Conservation (phyloP, 2,113 vertebrate genomes). For the Columba janthina region DNA sequence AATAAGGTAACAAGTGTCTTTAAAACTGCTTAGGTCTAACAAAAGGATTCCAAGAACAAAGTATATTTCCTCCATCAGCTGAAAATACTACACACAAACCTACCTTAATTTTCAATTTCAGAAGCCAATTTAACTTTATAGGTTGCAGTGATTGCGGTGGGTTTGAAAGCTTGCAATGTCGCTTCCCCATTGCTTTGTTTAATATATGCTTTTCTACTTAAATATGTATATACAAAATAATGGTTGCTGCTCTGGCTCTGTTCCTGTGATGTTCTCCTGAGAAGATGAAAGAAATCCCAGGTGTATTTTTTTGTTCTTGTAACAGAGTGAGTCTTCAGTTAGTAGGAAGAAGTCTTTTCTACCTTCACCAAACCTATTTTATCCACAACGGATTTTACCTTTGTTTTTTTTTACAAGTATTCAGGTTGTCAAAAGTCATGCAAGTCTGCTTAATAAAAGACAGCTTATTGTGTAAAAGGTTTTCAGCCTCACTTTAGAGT, state of each 20-base stretch:
- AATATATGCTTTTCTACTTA: background rate
- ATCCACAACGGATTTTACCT: background rate
- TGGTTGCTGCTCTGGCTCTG: background rate
- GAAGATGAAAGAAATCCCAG: slow-evolving; percentile 7
- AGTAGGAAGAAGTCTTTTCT: background rate
- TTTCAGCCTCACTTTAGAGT: background rate
- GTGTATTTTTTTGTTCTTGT: background rate
- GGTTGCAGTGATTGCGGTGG: background rate
- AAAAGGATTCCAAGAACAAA: background rate
- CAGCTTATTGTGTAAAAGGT: background rate
- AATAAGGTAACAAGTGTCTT: background rate
- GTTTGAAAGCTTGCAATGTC: background rate
- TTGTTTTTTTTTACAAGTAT: background rate
- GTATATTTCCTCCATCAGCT: background rate
- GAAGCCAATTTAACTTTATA: slow-evolving; percentile 38
- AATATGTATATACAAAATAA: background rate
- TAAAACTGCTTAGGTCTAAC: background rate
- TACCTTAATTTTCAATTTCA: slow-evolving; percentile 34
- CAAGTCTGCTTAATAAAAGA: background rate
- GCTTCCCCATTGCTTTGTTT: background rate
- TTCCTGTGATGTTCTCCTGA: background rate
- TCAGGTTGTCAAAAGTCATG: background rate
- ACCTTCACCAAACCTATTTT: background rate
- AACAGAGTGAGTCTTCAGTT: background rate
- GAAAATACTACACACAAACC: background rate